A percentile compares a stretch with the other conserved stretches of the same genome.
Evolutionary conservation across 2,113 vertebrate species (phyloP).

Genomic region (Aythya baeri): DNA sequence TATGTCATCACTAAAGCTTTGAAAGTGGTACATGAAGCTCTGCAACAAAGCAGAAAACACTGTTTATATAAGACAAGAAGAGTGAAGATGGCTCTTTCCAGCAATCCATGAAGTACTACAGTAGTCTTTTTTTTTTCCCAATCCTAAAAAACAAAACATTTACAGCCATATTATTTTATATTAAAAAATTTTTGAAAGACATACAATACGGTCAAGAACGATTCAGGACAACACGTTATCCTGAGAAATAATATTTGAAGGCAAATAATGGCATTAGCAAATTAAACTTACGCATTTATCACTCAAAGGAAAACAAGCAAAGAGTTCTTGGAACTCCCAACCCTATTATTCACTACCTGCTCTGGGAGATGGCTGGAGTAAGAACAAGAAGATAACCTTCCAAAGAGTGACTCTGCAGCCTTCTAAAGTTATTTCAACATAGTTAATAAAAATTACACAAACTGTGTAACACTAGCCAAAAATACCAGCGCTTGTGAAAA

Average conservation of each 20-base stretch:
- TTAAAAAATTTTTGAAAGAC: not conserved
- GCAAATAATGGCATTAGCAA: not conserved
- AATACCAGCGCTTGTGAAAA: slow-evolving; percentile 58
- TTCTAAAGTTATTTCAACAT: slow-evolving; percentile 55
- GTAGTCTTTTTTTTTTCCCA: not conserved
- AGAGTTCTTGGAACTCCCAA: slow-evolving; percentile 15
- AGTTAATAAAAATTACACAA: slow-evolving; percentile 61
- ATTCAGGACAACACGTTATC: not conserved
- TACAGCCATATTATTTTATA: not conserved
- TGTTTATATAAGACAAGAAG: not conserved
- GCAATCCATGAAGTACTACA: not conserved
- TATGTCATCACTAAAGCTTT: not conserved
- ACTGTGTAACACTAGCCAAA: slow-evolving; percentile 33
- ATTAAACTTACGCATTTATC: not conserved
- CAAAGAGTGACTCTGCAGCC: slow-evolving; percentile 12
- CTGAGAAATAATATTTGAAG: not conserved
- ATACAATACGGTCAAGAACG: not conserved
- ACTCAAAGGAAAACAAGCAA: not conserved
- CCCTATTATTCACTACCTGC: not conserved
- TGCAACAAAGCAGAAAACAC: not conserved
- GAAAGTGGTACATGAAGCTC: not conserved
- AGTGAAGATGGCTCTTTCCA: not conserved
- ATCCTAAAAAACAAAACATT: not conserved
- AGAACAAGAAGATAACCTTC: slow-evolving; percentile 14
- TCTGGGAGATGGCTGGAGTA: not conserved